These are phyloP conservation scores for Mionectes macconnelli DNA, from an alignment of 2,113 vertebrate genomes.

Conservation along the genomic window DNA sequence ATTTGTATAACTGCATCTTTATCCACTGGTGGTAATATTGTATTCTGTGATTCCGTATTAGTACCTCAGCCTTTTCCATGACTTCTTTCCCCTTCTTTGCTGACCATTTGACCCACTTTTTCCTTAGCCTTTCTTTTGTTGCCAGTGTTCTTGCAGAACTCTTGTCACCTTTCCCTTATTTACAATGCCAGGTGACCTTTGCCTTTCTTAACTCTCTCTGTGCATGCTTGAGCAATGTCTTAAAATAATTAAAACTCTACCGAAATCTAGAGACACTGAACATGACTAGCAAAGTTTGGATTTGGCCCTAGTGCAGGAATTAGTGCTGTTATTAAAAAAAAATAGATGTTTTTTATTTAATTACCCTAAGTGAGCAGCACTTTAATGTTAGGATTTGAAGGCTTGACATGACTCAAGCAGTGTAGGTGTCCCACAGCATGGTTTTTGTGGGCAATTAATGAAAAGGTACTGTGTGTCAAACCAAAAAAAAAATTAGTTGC, in stretches of 20 bases:
- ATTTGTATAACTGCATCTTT: neutral
- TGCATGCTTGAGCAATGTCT: neutral
- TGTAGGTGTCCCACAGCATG: neutral
- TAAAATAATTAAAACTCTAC: neutral
- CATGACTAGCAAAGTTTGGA: neutral
- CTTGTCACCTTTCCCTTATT: neutral
- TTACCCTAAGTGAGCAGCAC: neutral
- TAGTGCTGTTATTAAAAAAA: neutral
- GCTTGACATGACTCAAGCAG: neutral
- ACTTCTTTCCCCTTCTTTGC: neutral
- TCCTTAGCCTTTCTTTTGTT: neutral
- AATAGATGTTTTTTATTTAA: neutral
- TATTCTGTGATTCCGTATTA: neutral
- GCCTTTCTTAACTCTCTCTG: neutral
- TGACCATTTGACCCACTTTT: neutral
- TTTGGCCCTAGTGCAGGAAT: neutral
- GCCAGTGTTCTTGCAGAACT: neutral
- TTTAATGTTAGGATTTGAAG: neutral
- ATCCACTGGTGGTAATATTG: accelerated
- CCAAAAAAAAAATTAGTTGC: neutral
- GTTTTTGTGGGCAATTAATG: neutral
- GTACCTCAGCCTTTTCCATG: neutral
- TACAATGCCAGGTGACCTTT: neutral
- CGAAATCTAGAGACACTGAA: neutral
- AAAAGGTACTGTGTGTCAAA: neutral